Evolutionary conservation across 2,113 vertebrate genomes (phyloP), one percentile per base, ranked within the genome.

Genomic region (Pseudorectes ferrugineus): DNA sequence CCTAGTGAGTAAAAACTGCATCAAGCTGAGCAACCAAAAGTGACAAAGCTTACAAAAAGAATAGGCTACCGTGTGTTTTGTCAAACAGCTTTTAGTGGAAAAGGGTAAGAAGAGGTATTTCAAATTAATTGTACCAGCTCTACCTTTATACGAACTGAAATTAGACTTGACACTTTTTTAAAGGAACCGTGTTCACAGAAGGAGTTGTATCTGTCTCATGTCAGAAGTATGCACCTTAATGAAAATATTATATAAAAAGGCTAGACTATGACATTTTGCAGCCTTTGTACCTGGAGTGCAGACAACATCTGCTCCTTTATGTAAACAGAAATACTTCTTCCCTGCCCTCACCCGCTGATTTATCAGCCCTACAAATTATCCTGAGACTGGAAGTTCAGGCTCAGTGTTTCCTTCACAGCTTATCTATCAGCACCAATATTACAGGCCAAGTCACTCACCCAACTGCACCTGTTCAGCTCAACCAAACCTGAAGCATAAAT

Each of bases 311-410:
- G 40, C 11, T 77, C 31, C 26, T 55, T 96, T 52, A 86, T 25
- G 25, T 73, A 93, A 96, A 87, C 36, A 94, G 45, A 91, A 89
- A 90, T 45, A 80, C 3, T 86, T 88, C 75, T 94, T 88, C 36
- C 51, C 28, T 71, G 23, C 28, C 22, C 40, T 71, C 55, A 77
- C 5, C 6, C 23, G 16, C 8, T 21, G 49, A 10, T 76, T 88
- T 76, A 75, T 59, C 16, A 90, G 55, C 22, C 26, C 51, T 70
- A 59, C 6, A 67, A 88, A 74, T 66, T 52, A 92, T n/a, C 25
- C 72, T 46, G 43, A 25, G 40, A 71, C 81, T 77, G 14, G 31
- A 90, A 88, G 45, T 59, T 93, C 85, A 90, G 36, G 33, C 15
- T 88, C 38, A 36, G 17, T 26, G 67, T 87, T 81, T 51, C 55